phyloP scores from a whole-genome alignment of 2,888 invertebrate genomes.

The Leptura quadrifasciata region DNA sequence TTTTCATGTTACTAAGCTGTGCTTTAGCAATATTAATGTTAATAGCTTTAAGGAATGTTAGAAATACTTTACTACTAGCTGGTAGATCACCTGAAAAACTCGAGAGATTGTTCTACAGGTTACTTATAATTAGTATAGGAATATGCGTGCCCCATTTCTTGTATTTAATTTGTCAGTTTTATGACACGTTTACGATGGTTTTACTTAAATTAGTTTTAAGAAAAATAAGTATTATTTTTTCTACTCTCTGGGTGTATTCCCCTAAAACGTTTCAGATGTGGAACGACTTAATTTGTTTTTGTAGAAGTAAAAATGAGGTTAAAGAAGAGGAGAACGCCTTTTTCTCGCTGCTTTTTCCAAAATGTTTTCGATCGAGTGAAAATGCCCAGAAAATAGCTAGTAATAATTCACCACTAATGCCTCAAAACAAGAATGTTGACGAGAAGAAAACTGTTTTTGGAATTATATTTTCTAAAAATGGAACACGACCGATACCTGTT shows the following conservation, averaged over 20 bases:
- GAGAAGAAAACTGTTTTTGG: conserved; percentile 54
- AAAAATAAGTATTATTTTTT: conserved; percentile 66
- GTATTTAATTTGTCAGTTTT: conserved; percentile 79
- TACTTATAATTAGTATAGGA: conserved; percentile 86
- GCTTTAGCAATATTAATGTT: conserved; percentile 85
- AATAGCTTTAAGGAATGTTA: conserved; percentile 85
- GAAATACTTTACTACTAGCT: conserved; percentile 76
- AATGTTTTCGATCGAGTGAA: conserved; percentile 43
- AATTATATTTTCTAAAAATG: conserved; percentile 53
- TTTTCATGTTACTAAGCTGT: conserved; percentile 77
- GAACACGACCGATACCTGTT: conserved; percentile 51
- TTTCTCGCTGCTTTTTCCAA: conserved; percentile 48
- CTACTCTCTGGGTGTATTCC: conserved; percentile 69
- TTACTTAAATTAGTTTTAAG: conserved; percentile 64
- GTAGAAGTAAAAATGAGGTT: conserved; percentile 41
- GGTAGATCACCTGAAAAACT: conserved; percentile 79
- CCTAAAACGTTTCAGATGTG: conserved; percentile 69
- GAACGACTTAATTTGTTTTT: conserved; percentile 64
- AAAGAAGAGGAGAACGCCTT: conserved; percentile 39
- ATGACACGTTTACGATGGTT: conserved; percentile 63
- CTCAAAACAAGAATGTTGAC: conserved; percentile 44
- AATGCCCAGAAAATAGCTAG: conserved; percentile 30
- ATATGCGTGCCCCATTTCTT: conserved; percentile 85
- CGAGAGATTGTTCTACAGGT: conserved; percentile 83
- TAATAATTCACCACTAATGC: conserved; percentile 31